Evolutionary conservation across 2,888 invertebrate genomes (phyloP), one percentile per base, ranked within the genome.

Genomic region (Autographa gamma): DNA sequence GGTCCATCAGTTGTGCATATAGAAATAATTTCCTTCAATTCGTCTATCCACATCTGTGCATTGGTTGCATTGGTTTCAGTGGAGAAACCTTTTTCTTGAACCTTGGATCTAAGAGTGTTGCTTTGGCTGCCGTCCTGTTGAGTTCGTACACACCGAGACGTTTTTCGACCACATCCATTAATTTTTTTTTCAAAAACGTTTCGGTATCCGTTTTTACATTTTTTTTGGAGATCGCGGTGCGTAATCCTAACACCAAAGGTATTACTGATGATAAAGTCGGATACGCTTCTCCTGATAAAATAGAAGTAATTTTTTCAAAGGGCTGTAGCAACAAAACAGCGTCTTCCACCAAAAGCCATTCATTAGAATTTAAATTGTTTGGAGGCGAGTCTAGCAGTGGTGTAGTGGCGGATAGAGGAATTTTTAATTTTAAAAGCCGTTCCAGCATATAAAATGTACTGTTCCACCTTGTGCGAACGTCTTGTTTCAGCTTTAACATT

Each of bases 261-360:
- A 48, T 48, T 2, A 48, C 48, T 5, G 48, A 48, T 5, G 48
- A 48, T 7, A 48, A 48, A 48, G 48, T 48, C 2, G 48, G 48
- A 48, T 48, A 48, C 7, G 48, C 48, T 48, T 48, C 48, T 48
- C 48, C 48, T 48, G 48, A 48, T 48, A 48, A 48, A 48, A 48
- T 48, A n/a, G 52, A 52, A 2, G 52, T 52, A 52, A 18, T 52
- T 52, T 52, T 52, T 52, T 52, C n/a, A 52, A 52, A 52, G 1
- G 43, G 43, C 14, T 43, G 43, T 52, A 52, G 5, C 2, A 52
- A 5, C 5, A 52, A 52, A 52, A 52, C 52, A 0, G 52, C 52
- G 52, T 52, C 52, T 52, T 52, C n/a, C 52, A 52, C 52, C 52
- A 52, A 52, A 52, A 52, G 5, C 52, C 52, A 52, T 52, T 52